phyloP scores from a whole-genome alignment of 2,888 invertebrate species.

The Pyrgus malvae region DNA sequence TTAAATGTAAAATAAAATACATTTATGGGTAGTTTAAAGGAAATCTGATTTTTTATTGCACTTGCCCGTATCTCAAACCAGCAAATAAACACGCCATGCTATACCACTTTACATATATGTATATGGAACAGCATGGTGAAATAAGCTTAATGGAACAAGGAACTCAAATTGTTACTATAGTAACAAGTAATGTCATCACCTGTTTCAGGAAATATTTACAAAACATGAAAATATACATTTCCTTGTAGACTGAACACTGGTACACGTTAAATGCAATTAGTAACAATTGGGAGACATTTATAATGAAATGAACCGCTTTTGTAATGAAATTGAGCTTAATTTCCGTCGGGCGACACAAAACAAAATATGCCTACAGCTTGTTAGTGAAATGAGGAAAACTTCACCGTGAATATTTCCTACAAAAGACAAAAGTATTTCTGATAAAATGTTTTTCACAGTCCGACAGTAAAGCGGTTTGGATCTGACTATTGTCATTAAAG shows the following conservation, averaged over 20 bases:
- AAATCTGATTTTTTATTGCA: too few species aligned
- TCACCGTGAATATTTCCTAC: not conserved
- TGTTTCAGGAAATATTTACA: conserved; percentile 1
- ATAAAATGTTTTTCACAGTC: not conserved
- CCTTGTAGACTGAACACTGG: not conserved
- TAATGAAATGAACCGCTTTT: conserved; percentile 22
- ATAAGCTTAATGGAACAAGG: too few species aligned
- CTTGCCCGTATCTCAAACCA: too few species aligned
- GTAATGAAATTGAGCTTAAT: conserved; percentile 16
- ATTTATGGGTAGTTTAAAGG: too few species aligned
- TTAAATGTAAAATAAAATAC: too few species aligned
- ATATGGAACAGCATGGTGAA: too few species aligned
- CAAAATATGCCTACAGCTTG: conserved; percentile 2
- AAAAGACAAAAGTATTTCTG: not conserved
- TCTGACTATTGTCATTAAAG: too few species aligned
- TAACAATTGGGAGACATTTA: conserved; percentile 7
- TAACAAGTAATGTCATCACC: too few species aligned
- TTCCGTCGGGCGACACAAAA: not conserved
- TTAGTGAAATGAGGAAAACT: not conserved
- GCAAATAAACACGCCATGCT: too few species aligned
- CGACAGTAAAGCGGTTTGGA: not conserved
- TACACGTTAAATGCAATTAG: conserved; percentile 13
- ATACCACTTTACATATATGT: too few species aligned
- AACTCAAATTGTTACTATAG: too few species aligned
- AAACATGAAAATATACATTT: not conserved